A percentile compares a stretch with the other conserved stretches of the same genome.
phyloP scores from a whole-genome alignment of 1,140 invertebrate genomes.

The Sitophilus oryzae region DNA sequence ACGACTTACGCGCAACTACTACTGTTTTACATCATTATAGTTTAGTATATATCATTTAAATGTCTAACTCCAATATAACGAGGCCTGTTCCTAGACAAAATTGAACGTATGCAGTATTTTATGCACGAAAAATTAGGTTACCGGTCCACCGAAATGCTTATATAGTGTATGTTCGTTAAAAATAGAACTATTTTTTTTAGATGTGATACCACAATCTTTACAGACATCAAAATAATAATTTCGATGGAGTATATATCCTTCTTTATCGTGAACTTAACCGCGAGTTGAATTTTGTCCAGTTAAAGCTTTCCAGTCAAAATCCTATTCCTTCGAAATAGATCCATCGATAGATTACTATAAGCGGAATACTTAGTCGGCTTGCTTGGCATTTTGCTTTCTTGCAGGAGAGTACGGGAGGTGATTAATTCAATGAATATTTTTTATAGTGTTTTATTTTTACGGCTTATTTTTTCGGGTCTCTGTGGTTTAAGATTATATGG shows the following conservation, averaged over 20 bases:
- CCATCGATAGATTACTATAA: constrained; percentile 38
- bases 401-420: too few relatives aligned
- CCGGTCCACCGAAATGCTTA: too few relatives aligned
- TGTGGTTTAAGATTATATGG: neutral
- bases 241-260: too few relatives aligned
- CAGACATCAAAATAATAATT: too few relatives aligned
- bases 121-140: too few relatives aligned
- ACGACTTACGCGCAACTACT: constrained; percentile 41
- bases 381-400: neutral
- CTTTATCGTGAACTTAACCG: too few relatives aligned
- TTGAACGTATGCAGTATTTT: neutral
- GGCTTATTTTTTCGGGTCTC: neutral
- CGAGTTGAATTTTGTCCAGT: too few relatives aligned
- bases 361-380: constrained; percentile 28
- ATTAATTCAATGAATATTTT: too few relatives aligned
- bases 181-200: too few relatives aligned
- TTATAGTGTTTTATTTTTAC: too few relatives aligned
- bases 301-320: neutral
- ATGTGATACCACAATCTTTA: too few relatives aligned
- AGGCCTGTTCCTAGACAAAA: neutral
- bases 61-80: constrained; percentile 15
- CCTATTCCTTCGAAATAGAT: neutral
- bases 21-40: constrained; percentile 41
- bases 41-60: constrained; percentile 30
- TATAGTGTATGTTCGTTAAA: too few relatives aligned